Conservation (phyloP, 2,797 vertebrate species). For the Peromyscus nudipes region DNA sequence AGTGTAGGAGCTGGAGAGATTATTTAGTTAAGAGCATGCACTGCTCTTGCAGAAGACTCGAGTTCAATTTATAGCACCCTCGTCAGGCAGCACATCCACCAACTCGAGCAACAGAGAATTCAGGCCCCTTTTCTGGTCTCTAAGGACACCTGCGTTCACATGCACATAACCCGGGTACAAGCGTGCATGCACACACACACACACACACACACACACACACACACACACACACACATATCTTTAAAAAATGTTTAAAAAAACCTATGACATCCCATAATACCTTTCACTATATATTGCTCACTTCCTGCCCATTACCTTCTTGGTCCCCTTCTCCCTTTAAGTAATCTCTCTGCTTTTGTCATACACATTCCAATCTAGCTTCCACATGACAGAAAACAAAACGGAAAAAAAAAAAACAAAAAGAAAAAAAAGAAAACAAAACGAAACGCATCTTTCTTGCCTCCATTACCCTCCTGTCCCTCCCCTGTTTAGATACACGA, state of each 20-base stretch:
- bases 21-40: not conserved
- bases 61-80: not conserved
- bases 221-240: not conserved
- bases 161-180: not conserved
- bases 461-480: not conserved
- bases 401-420: too few species aligned
- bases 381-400: not conserved
- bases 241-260: not conserved
- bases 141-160: not conserved
- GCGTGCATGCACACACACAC: rapidly evolving
- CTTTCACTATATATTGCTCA: not conserved
- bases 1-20: not conserved
- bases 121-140: not conserved
- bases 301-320: not conserved
- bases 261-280: not conserved
- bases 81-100: not conserved
- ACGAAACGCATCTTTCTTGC: not conserved
- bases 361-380: not conserved
- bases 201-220: not conserved
- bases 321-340: not conserved
- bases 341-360: not conserved
- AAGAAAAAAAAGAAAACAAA: not conserved
- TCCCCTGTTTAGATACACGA: conserved; percentile 1
- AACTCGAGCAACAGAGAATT: not conserved
- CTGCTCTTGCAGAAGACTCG: not conserved